phyloP scores from a whole-genome alignment of 2,888 invertebrate genomes.

The Leucoma salicis region DNA sequence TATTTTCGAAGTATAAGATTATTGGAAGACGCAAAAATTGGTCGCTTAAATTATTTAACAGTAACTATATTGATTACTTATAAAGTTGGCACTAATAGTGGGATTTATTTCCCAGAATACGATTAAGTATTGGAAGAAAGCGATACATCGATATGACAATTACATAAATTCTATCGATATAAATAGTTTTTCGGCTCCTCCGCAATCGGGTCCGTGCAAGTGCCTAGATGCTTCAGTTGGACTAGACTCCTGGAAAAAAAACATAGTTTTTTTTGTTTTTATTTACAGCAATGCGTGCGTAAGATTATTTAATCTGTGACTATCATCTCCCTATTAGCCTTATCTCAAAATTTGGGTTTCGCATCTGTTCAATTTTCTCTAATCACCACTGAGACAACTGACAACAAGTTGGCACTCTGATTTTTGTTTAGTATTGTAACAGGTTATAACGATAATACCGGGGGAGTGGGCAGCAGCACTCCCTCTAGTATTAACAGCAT shows the following conservation, averaged over 20 bases:
- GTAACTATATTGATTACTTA: conserved; percentile 28
- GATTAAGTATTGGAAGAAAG: conserved; percentile 50
- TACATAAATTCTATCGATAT: conserved; percentile 78
- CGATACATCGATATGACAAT: conserved; percentile 48
- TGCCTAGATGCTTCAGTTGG: conserved; percentile 89
- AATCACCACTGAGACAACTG: no score
- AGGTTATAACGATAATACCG: no score
- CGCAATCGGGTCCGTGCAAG: conserved; percentile 92
- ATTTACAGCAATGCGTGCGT: no score
- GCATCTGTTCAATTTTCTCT: no score
- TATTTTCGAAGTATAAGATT: conserved; percentile 19
- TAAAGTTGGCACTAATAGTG: conserved; percentile 64
- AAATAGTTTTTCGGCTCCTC: conserved; percentile 94
- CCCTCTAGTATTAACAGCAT: no score
- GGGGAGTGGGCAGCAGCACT: no score
- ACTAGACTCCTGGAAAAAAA: conserved; percentile 82
- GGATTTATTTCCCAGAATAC: conserved; percentile 39
- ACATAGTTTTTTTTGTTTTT: not conserved
- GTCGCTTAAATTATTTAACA: conserved; percentile 41
- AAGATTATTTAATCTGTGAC: no score
- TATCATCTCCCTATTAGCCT: no score
- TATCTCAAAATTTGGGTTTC: no score
- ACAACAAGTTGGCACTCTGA: no score
- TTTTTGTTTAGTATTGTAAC: no score
- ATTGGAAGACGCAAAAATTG: conserved; percentile 50